Percentiles rank a stretch among this genome's conserved stretches.
phyloP scores from a whole-genome alignment of 2,888 invertebrate genomes.

The Volucella inflata region DNA sequence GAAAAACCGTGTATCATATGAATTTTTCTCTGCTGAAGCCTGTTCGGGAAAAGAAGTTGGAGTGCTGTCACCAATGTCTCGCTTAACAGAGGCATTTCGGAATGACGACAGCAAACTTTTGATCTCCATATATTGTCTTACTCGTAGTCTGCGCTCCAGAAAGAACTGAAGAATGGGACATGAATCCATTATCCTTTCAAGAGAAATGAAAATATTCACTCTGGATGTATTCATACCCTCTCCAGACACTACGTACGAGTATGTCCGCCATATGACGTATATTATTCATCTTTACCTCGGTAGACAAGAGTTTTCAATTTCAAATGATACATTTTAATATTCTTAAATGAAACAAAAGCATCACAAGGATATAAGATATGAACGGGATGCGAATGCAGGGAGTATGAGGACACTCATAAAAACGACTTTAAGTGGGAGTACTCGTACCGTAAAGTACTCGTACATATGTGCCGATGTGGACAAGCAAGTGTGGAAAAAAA shows the following conservation, averaged over 20 bases:
- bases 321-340: conserved; percentile 44
- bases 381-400: too few relatives aligned
- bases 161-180: not conserved
- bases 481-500: not conserved
- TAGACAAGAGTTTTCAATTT: conserved; percentile 34
- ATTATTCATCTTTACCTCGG: conserved; percentile 21
- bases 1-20: not conserved
- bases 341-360: conserved; percentile 37
- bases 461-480: not conserved
- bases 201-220: conserved; percentile 14
- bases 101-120: not conserved
- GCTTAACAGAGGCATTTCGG: not conserved
- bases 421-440: not conserved
- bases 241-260: too few relatives aligned
- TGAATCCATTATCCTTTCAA: conserved; percentile 29
- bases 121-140: conserved; percentile 11
- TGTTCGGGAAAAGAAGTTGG: not conserved
- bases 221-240: too few relatives aligned
- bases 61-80: not conserved
- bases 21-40: conserved; percentile 9
- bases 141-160: not conserved
- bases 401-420: too few relatives aligned
- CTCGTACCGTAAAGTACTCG: not conserved
- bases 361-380: not conserved
- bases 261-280: too few relatives aligned